A percentile compares a stretch with the other conserved stretches of the same genome.
These are phyloP conservation scores for Priocnemis perturbator DNA, from an alignment of 2,888 invertebrate species.

Conservation along the genomic window DNA sequence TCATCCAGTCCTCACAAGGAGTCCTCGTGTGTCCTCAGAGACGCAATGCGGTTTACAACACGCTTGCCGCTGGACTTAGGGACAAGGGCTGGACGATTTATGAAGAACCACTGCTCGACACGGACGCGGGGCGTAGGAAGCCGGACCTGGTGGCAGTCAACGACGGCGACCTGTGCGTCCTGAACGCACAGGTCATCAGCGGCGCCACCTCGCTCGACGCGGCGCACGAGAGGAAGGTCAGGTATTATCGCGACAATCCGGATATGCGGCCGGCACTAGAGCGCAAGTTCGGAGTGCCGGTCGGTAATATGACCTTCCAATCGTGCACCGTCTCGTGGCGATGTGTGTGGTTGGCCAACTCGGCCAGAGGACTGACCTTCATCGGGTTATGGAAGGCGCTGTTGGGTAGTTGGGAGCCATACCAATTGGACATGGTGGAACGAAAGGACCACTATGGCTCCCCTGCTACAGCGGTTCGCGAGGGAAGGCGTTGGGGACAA, in stretches of 20 bases:
- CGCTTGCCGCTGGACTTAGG: constrained; percentile 48
- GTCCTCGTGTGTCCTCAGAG: constrained; percentile 60
- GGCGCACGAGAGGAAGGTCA: constrained; percentile 27
- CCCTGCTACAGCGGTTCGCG: too few relatives aligned
- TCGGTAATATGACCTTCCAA: too few relatives aligned
- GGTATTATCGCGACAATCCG: constrained; percentile 18
- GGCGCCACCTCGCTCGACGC: constrained; percentile 29
- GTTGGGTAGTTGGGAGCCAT: constrained; percentile 34
- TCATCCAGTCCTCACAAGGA: constrained; percentile 68
- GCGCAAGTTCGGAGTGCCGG: too few relatives aligned
- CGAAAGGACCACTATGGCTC: constrained; percentile 23
- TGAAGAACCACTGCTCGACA: constrained; percentile 53
- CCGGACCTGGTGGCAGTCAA: constrained; percentile 35
- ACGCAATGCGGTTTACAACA: constrained; percentile 61
- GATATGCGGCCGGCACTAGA: neutral
- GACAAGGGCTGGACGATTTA: constrained; percentile 57
- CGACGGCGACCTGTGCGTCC: constrained; percentile 5
- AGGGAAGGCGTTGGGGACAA: too few relatives aligned
- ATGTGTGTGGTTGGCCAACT: constrained; percentile 38
- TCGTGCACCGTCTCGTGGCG: constrained; percentile 42
- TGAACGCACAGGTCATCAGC: constrained; percentile 41
- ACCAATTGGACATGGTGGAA: constrained; percentile 38
- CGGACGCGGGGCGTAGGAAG: constrained; percentile 30
- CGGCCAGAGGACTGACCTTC: constrained; percentile 26
- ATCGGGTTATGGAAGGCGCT: constrained; percentile 28